phyloP scores from a whole-genome alignment of 2,888 invertebrate species.

The Agrilus biguttatus region DNA sequence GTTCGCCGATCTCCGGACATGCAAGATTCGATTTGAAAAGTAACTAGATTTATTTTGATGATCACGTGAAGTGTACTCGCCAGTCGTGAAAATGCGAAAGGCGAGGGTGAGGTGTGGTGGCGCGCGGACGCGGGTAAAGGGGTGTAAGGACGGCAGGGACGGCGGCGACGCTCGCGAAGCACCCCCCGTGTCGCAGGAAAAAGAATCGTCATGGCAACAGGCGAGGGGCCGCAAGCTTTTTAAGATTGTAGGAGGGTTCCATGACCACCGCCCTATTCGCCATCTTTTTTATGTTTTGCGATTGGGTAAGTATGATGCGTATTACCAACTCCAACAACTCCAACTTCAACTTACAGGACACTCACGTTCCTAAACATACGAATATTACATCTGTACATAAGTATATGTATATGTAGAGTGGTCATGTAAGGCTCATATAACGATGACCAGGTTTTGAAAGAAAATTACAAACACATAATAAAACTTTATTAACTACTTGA shows the following conservation, averaged over 20 bases:
- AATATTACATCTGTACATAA: no score
- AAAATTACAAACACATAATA: no score
- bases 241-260: constrained; percentile 23
- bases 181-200: constrained; percentile 17
- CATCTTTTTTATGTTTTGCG: constrained; percentile 22
- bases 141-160: constrained; percentile 14
- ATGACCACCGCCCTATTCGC: constrained; percentile 25
- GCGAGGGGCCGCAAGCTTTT: constrained; percentile 20
- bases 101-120: constrained; percentile 4
- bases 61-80: constrained; percentile 10
- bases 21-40: constrained; percentile 8
- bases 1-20: constrained; percentile 2
- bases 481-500: no score
- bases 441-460: no score
- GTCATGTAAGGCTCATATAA: no score
- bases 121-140: constrained; percentile 6
- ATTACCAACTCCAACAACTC: background rate
- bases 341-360: background rate
- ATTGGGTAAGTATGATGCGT: constrained; percentile 2
- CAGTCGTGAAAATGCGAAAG: no score
- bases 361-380: background rate
- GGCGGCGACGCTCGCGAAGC: constrained; percentile 17
- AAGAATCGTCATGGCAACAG: constrained; percentile 25
- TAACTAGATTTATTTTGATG: constrained; percentile 8
- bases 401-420: no score